These are phyloP conservation scores for Apotomis betuletana DNA, from an alignment of 2,888 invertebrate species.

Conservation along the genomic window DNA sequence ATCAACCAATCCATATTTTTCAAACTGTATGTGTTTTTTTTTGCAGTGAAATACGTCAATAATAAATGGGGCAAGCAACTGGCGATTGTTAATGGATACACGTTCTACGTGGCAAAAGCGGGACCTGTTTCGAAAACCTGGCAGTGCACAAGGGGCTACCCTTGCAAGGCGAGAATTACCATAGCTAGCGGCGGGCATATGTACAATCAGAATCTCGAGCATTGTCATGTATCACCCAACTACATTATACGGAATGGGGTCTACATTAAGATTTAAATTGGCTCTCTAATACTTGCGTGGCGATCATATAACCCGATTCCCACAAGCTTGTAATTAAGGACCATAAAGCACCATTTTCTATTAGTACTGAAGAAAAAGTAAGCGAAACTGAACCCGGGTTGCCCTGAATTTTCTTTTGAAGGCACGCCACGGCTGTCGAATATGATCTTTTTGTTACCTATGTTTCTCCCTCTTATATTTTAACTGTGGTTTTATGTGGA, in stretches of 20 bases:
- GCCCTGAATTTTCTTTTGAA: too few species aligned
- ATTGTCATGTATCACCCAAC: constrained; percentile 43
- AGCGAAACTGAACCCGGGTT: too few species aligned
- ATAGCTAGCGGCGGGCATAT: constrained; percentile 36
- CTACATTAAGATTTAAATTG: constrained; percentile 14
- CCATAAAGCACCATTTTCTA: too few species aligned
- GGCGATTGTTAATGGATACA: constrained; percentile 50
- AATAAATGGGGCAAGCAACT: constrained; percentile 11
- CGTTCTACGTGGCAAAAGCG: constrained; percentile 50
- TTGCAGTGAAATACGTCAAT: constrained; percentile 26
- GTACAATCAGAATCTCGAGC: constrained; percentile 36
- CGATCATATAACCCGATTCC: too few species aligned
- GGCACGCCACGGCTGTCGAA: too few species aligned
- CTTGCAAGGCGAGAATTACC: constrained; percentile 52
- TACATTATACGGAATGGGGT: constrained; percentile 42
- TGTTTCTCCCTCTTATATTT: too few species aligned
- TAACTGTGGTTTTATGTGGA: neutral
- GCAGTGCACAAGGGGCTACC: constrained; percentile 17
- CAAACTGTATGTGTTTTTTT: neutral
- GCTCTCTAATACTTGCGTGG: neutral
- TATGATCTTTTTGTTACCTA: too few species aligned
- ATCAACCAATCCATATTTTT: neutral
- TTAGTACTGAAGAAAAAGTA: too few species aligned
- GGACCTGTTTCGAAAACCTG: neutral
- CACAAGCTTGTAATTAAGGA: too few species aligned